Percentiles rank a stretch among this genome's conserved stretches.
These are phyloP conservation scores for Lithophane leautieri DNA, from an alignment of 2,888 invertebrate species.

Conservation along the genomic window DNA sequence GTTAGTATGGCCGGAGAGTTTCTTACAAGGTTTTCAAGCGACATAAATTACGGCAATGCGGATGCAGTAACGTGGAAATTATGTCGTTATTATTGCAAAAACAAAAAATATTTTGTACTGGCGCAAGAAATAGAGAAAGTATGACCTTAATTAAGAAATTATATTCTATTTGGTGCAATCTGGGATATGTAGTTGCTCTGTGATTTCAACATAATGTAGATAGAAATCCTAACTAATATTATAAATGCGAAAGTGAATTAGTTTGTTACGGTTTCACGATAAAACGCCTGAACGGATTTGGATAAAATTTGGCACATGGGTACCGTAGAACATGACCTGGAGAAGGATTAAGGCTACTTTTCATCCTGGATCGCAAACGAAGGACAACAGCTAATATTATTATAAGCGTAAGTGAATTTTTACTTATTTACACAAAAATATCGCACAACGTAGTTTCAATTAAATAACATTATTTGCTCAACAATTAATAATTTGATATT, in stretches of 20 bases:
- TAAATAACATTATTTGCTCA: constrained; percentile 33
- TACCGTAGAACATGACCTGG: too few relatives aligned
- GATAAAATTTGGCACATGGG: too few relatives aligned
- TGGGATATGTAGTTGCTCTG: neutral
- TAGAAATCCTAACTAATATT: too few relatives aligned
- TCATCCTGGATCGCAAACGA: too few relatives aligned
- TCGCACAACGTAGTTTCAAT: constrained; percentile 14
- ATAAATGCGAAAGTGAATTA: too few relatives aligned
- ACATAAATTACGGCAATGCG: constrained; percentile 6
- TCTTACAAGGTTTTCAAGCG: constrained; percentile 4
- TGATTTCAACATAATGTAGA: neutral
- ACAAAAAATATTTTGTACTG: neutral
- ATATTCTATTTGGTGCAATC: neutral
- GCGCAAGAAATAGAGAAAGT: neutral
- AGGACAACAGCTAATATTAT: neutral
- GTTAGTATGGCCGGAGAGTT: neutral
- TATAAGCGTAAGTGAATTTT: too few relatives aligned
- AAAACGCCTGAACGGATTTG: too few relatives aligned
- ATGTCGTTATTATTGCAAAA: neutral
- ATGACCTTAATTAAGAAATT: neutral
- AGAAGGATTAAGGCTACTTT: too few relatives aligned
- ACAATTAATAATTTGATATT: constrained; percentile 33
- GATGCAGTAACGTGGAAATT: neutral
- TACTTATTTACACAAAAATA: constrained; percentile 27
- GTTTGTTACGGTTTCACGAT: too few relatives aligned